Percentiles rank a stretch among this genome's conserved stretches.
Conservation (phyloP, 2,888 invertebrate genomes). For the Cosmia pyralina region DNA sequence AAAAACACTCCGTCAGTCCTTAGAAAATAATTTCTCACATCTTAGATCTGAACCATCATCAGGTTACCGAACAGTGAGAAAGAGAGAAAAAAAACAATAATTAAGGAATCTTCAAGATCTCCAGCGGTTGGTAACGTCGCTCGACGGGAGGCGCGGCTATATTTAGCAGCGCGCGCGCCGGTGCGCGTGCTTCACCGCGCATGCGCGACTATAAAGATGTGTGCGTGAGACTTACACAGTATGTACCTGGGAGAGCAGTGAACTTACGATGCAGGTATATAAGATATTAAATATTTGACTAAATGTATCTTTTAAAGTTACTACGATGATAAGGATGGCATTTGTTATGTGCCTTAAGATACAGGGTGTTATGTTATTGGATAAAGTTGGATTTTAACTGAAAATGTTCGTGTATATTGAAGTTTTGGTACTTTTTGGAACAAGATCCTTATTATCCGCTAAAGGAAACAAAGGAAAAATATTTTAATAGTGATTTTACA, state of each 20-base stretch:
- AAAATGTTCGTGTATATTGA: background rate
- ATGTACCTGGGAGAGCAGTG: constrained; percentile 69
- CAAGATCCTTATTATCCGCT: background rate
- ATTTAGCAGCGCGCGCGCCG: constrained; percentile 85
- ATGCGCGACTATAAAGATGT: constrained; percentile 67
- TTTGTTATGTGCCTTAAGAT: background rate
- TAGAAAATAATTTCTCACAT: constrained; percentile 19
- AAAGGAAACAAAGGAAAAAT: background rate
- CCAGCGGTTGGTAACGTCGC: constrained; percentile 79
- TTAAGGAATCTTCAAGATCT: constrained; percentile 86
- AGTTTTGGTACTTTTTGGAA: background rate
- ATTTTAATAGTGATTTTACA: background rate
- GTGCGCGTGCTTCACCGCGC: constrained; percentile 79
- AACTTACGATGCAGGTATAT: constrained; percentile 64
- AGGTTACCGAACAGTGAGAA: constrained; percentile 59
- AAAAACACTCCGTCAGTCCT: constrained; percentile 36
- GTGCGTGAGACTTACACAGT: constrained; percentile 55
- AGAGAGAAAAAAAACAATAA: constrained; percentile 69
- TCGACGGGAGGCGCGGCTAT: constrained; percentile 85
- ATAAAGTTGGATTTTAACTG: background rate
- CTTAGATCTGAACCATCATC: constrained; percentile 53
- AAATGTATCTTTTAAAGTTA: background rate
- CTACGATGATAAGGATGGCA: background rate
- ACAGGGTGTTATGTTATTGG: background rate
- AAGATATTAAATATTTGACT: constrained; percentile 28